Evolutionary conservation across 2,797 vertebrate genomes (phyloP), one percentile per base, ranked within the genome.

Genomic region (Phylloscopus collybita): DNA sequence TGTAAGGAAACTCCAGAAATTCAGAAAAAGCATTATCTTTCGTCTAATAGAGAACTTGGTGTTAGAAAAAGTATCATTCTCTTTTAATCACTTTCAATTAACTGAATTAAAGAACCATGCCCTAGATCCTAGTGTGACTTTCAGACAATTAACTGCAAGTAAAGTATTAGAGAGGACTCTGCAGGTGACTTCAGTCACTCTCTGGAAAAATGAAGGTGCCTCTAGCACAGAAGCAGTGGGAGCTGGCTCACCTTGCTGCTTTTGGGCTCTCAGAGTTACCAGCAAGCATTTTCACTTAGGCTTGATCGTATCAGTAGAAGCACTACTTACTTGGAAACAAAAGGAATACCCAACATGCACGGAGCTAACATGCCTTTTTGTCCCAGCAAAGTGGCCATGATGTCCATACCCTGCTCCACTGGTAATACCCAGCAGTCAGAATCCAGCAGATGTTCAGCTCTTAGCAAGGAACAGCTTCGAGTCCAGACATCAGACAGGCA

Each of bases 71-170:
- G 44, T 45, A 70, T 65, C 9, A 29, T 91, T 94, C 66, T 86
- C 15, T 78, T 62, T 42, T 90, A 91, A 92, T 92, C 82, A 34
- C 29, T 22, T 21, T 73, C 66, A 84, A 38, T 95, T 95, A 87
- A 80, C 69, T 54, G 57, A 89, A 66, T 90, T 94, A 84, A 9
- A 42, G 85, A 86, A 62, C 79, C 3, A 0, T 93, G 66, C 49
- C 40, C 40, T 62, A 36, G 59, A 79, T 51, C 65, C 59, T 75
- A 19, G 22, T 53, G 66, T 5, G 5, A 23, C 73, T 92, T 88
- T 40, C 49, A 53, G 66, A 29, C 87, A 93, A 34, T 88, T 92
- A 92, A 61, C 44, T 91, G 30, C 38, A 65, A 71, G 45, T 76
- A 9, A 67, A 56, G 19, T 56, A 36, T 80, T 62, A 76, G 42